A percentile compares a stretch with the other conserved stretches of the same genome.
Conservation (phyloP, 2,888 invertebrate species). For the Acanthoscelides obtectus region DNA sequence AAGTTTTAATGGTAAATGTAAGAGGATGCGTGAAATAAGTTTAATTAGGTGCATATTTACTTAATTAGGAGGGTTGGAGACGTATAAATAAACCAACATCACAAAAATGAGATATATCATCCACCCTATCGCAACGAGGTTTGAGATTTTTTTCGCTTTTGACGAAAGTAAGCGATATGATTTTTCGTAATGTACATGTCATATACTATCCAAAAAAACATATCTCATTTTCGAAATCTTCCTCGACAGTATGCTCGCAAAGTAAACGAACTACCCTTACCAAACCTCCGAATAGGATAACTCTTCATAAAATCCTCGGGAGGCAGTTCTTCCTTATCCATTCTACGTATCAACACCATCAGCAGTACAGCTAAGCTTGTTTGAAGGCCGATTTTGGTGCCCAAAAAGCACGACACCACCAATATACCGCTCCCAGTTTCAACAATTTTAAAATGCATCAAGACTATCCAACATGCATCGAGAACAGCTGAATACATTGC, state of each 20-base stretch:
- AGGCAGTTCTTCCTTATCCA: not conserved
- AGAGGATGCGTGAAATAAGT: too few species aligned
- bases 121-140: too few species aligned
- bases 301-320: not conserved
- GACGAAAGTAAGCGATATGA: too few species aligned
- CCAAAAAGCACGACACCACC: not conserved
- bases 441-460: not conserved
- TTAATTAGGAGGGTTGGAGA: too few species aligned
- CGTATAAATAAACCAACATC: too few species aligned
- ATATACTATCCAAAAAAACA: too few species aligned
- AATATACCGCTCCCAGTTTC: not conserved
- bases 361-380: not conserved
- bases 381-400: not conserved
- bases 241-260: too few species aligned
- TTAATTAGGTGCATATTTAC: too few species aligned
- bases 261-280: constrained; percentile 15
- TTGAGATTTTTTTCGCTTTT: constrained; percentile 1
- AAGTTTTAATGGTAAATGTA: too few species aligned
- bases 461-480: not conserved
- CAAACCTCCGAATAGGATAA: constrained; percentile 22
- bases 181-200: too few species aligned
- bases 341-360: not conserved
- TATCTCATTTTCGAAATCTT: too few species aligned
- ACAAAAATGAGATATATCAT: too few species aligned
- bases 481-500: not conserved